These are phyloP conservation scores for Pseudeuparius sepicola DNA, from an alignment of 2,888 invertebrate genomes.

Conservation along the genomic window DNA sequence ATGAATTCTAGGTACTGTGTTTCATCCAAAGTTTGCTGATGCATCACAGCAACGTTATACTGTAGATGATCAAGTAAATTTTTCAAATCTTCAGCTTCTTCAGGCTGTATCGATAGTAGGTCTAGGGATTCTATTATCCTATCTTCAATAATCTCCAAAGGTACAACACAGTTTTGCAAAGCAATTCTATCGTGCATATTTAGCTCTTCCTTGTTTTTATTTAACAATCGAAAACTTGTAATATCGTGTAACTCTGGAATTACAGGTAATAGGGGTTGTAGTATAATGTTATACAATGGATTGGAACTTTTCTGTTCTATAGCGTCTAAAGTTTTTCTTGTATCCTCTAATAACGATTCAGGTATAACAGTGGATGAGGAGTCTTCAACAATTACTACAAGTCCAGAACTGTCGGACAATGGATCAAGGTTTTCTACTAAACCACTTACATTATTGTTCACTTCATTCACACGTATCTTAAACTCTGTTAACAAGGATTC, in stretches of 20 bases:
- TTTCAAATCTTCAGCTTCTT: constrained; percentile 23
- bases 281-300: constrained; percentile 18
- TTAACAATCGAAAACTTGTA: constrained; percentile 39
- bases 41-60: constrained; percentile 33
- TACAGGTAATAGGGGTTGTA: constrained; percentile 31
- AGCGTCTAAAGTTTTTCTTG: constrained; percentile 22
- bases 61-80: constrained; percentile 30
- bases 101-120: constrained; percentile 22
- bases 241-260: constrained; percentile 40
- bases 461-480: constrained; percentile 22
- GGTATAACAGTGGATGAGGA: constrained; percentile 28
- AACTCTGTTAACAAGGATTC: constrained; percentile 5
- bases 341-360: constrained; percentile 28
- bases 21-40: constrained; percentile 32
- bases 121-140: constrained; percentile 45
- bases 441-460: constrained; percentile 33
- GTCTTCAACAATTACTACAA: constrained; percentile 28
- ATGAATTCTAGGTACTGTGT: constrained; percentile 24
- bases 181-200: constrained; percentile 34
- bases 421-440: constrained; percentile 28
- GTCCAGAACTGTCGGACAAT: constrained; percentile 20
- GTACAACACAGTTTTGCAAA: constrained; percentile 42
- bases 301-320: constrained; percentile 21
- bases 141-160: constrained; percentile 44
- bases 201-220: constrained; percentile 41